Evolutionary conservation across 2,888 invertebrate species (phyloP).

Genomic region (Clitarchus hookeri): DNA sequence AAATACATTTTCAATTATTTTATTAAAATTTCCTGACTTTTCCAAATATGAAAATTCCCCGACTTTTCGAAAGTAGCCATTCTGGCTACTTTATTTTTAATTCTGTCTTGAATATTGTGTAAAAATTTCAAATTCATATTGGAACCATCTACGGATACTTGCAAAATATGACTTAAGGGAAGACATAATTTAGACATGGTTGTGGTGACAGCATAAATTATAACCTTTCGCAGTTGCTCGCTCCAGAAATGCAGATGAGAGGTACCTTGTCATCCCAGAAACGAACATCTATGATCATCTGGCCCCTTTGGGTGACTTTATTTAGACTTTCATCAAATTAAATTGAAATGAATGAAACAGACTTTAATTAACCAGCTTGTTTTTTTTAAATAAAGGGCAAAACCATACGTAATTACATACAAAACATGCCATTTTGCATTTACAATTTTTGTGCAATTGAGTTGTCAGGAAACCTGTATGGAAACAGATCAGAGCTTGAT

Average conservation of each 20-base stretch:
- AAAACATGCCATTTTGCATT: neutral
- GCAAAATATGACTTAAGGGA: neutral
- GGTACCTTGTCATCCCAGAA: neutral
- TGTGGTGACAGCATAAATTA: neutral
- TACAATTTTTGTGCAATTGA: neutral
- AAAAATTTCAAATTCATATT: neutral
- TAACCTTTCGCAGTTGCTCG: neutral
- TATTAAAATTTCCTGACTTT: no score
- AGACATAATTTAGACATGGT: neutral
- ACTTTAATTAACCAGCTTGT: neutral
- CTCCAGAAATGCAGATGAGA: neutral
- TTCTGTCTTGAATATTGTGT: neutral
- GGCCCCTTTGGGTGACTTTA: no score
- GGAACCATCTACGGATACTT: neutral
- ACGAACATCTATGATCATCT: neutral
- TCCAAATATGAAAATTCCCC: no score
- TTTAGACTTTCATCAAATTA: neutral
- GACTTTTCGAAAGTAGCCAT: no score
- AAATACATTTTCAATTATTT: no score
- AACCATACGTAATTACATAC: neutral
- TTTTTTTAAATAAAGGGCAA: neutral
- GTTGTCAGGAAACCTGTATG: neutral
- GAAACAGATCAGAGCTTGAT: no score
- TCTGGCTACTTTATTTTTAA: no score
- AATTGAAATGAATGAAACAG: neutral